phyloP scores from a whole-genome alignment of 2,797 vertebrate species.

The Esox lucius region DNA sequence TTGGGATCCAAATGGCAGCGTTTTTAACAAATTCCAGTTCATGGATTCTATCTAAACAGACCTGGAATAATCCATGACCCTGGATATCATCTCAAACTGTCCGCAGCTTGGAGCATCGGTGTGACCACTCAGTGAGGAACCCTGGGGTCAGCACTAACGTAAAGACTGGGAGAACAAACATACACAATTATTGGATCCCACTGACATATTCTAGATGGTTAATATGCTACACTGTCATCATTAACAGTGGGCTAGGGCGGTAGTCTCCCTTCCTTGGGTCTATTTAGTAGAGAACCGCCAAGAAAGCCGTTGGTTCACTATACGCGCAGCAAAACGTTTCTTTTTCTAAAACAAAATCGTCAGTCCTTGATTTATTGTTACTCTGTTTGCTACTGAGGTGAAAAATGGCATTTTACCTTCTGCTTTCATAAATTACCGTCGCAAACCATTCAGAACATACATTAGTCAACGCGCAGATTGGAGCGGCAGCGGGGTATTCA shows the following conservation, averaged over 20 bases:
- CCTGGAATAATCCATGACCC: conserved; percentile 59
- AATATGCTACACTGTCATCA: conserved; percentile 25
- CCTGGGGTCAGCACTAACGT: conserved; percentile 67
- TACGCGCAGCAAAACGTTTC: conserved; percentile 11
- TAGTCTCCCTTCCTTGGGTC: conserved; percentile 34
- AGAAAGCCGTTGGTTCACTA: conserved; percentile 34
- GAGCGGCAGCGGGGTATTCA: conserved; percentile 40
- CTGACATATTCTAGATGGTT: conserved; percentile 30
- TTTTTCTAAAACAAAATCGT: conserved; percentile 12
- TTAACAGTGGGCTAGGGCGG: conserved; percentile 50
- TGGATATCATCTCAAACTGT: conserved; percentile 58
- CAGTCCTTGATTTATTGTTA: background rate
- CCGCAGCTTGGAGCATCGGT: conserved; percentile 57
- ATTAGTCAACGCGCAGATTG: conserved; percentile 44
- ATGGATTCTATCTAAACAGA: conserved; percentile 32
- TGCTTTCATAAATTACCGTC: conserved; percentile 38
- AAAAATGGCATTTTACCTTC: conserved; percentile 14
- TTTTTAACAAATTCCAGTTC: conserved; percentile 26
- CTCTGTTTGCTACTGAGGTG: background rate
- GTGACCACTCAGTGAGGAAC: conserved; percentile 52
- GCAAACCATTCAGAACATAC: conserved; percentile 39
- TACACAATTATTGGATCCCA: conserved; percentile 21
- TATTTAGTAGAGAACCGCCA: conserved; percentile 26
- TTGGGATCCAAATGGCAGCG: conserved; percentile 40
- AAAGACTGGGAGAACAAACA: conserved; percentile 35